phyloP scores from a whole-genome alignment of 1,140 invertebrate genomes.

The Achroia grisella region DNA sequence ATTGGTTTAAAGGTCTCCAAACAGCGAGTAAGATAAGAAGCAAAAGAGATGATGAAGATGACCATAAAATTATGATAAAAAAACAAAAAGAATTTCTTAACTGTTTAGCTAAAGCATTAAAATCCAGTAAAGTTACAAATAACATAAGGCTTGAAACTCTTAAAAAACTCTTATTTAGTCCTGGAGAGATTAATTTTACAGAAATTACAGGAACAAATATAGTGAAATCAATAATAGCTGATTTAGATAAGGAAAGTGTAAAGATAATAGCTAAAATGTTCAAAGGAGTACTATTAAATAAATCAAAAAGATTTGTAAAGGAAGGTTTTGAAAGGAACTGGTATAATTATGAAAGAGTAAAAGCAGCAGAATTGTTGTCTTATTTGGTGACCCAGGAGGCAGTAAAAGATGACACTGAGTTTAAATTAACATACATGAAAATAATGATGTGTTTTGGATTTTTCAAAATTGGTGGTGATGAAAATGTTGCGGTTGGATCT shows the following conservation, averaged over 20 bases:
- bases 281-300: slow-evolving; percentile 73
- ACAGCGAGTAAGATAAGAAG: slow-evolving; percentile 61
- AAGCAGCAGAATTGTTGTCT: slow-evolving; percentile 78
- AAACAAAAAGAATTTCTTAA: slow-evolving; percentile 74
- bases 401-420: slow-evolving; percentile 75
- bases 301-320: slow-evolving; percentile 68
- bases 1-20: slow-evolving; percentile 71
- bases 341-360: slow-evolving; percentile 79
- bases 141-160: slow-evolving; percentile 74
- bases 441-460: slow-evolving; percentile 78
- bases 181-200: slow-evolving; percentile 81
- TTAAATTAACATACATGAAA: slow-evolving; percentile 78
- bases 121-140: slow-evolving; percentile 63
- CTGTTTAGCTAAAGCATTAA: slow-evolving; percentile 67
- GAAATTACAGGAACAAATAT: slow-evolving; percentile 79
- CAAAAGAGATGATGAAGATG: slow-evolving; percentile 61
- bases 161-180: slow-evolving; percentile 77
- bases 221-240: slow-evolving; percentile 76
- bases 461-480: slow-evolving; percentile 72
- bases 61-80: slow-evolving; percentile 72
- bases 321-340: slow-evolving; percentile 71
- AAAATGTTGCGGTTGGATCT: slow-evolving; percentile 66
- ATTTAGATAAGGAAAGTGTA: slow-evolving; percentile 75
- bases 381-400: slow-evolving; percentile 78
- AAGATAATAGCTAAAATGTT: slow-evolving; percentile 77